Percentiles rank a stretch among this genome's conserved stretches.
These are phyloP conservation scores for Drosophila nannoptera DNA, from an alignment of 1,140 invertebrate species.

Conservation along the genomic window DNA sequence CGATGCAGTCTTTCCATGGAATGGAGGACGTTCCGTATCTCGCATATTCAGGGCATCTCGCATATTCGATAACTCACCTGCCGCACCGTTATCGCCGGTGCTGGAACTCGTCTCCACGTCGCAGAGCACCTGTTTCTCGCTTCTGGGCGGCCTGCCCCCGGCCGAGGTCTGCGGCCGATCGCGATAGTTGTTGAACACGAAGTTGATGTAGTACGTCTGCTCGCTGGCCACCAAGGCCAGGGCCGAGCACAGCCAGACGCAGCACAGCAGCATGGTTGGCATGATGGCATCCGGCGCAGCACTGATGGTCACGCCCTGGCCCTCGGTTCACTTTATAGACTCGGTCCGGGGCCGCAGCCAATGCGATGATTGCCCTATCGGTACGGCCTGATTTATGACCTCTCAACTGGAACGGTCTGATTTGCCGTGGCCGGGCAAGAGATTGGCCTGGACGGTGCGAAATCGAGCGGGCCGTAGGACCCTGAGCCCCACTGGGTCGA, in stretches of 20 bases:
- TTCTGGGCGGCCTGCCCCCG: too few species aligned
- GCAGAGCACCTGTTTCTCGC: too few species aligned
- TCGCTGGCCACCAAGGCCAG: conserved; percentile 36
- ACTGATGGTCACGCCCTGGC: conserved; percentile 16
- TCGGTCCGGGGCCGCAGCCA: conserved; percentile 15
- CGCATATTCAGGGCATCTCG: too few species aligned
- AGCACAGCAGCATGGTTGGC: conserved; percentile 36
- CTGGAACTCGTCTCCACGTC: too few species aligned
- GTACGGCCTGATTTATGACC: not conserved
- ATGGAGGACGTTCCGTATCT: too few species aligned
- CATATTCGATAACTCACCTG: too few species aligned
- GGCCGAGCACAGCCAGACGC: conserved; percentile 40
- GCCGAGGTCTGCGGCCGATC: too few species aligned
- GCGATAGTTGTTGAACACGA: conserved; percentile 59
- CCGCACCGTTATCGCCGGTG: too few species aligned
- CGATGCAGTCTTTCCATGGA: too few species aligned
- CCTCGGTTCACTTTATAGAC: conserved; percentile 50
- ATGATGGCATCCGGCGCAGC: not conserved
- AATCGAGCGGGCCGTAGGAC: too few species aligned
- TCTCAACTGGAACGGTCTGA: not conserved
- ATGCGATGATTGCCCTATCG: conserved; percentile 27
- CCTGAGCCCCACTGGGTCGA: too few species aligned
- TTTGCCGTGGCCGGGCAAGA: not conserved
- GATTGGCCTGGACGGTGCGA: not conserved
- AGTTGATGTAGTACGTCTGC: conserved; percentile 64